Conservation (phyloP, 2,888 invertebrate species). For the Cordylochernes scorpioides region DNA sequence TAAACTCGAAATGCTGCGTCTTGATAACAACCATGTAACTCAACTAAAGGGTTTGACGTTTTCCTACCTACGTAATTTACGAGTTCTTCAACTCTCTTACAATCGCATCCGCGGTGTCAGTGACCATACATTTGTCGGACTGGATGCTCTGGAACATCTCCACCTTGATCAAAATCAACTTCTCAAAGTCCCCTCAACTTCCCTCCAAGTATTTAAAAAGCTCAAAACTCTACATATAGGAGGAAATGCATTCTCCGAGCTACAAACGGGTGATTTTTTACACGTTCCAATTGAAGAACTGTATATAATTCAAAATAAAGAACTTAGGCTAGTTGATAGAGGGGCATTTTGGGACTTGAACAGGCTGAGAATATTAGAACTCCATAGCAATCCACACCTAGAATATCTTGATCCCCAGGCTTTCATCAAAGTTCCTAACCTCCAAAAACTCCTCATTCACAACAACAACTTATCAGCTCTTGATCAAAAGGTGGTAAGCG, state of each 20-base stretch:
- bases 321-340: constrained; percentile 20
- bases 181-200: constrained; percentile 10
- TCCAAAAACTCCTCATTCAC: constrained; percentile 21
- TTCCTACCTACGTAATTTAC: constrained; percentile 16
- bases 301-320: no score
- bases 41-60: constrained; percentile 18
- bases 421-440: constrained; percentile 20
- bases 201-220: constrained; percentile 11
- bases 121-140: constrained; percentile 18
- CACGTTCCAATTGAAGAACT: constrained; percentile 19
- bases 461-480: constrained; percentile 23
- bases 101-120: constrained; percentile 19
- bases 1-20: constrained; percentile 17
- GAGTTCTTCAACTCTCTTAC: constrained; percentile 16
- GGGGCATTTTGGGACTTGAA: constrained; percentile 22
- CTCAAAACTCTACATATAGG: constrained; percentile 14
- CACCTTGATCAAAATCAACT: constrained; percentile 11
- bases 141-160: constrained; percentile 16
- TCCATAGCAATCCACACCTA: constrained; percentile 22
- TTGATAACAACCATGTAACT: constrained; percentile 20
- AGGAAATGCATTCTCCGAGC: constrained; percentile 15
- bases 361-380: constrained; percentile 18
- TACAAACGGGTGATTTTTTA: constrained; percentile 16
- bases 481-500: constrained; percentile 17
- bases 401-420: constrained; percentile 22